Evolutionary conservation across 2,888 invertebrate species (phyloP), one percentile per base, ranked within the genome.

Genomic region (Caenorhabditis macrosperma): DNA sequence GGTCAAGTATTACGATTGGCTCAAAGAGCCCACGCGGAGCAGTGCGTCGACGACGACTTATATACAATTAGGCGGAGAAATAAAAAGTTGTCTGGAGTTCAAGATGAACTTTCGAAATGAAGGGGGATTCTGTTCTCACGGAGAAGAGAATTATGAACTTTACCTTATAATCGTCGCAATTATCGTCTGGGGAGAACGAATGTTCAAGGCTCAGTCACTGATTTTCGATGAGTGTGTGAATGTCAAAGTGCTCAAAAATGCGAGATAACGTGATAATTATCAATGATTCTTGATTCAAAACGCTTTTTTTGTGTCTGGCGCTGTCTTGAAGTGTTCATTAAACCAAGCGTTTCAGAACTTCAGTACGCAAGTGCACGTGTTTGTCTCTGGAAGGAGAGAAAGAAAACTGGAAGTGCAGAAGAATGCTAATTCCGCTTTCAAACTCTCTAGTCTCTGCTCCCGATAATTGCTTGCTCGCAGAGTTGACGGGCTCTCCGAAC

Each of bases 401-500:
- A 64, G 33, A 28, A 20, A 30, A 22, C 35, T 50, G 26, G 10
- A 10, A 71, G 54, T 60, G 54, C 44, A 55, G 38, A 72, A 54
- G 55, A 55, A 63, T 54, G 63, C 50, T 59, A 60, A 59, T 69
- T 69, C 35, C 38, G 68, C 38, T 60, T 41, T 55, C 54, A 48
- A 72, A 22, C 50, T 26, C 57, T 46, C 10, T 63, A 64, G 72
- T 64, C 64, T 57, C 26, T 72, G 64, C 64, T 57, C 57, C 30
- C 33, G 72, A 72, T 72, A 64, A 72, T 72, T 72, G 72, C 71
- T 35, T 71, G 38, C 46, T 61, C 26, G 22, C 17, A 7, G 17
- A 48, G 52, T 35, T 48, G 63, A 54, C 55, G 48, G 64, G 48
- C n/a, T n/a, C n/a, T 72, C 63, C 35, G 17, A 68, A 71, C 71